phyloP scores from a whole-genome alignment of 2,797 vertebrate species.

The Danio tinwini region DNA sequence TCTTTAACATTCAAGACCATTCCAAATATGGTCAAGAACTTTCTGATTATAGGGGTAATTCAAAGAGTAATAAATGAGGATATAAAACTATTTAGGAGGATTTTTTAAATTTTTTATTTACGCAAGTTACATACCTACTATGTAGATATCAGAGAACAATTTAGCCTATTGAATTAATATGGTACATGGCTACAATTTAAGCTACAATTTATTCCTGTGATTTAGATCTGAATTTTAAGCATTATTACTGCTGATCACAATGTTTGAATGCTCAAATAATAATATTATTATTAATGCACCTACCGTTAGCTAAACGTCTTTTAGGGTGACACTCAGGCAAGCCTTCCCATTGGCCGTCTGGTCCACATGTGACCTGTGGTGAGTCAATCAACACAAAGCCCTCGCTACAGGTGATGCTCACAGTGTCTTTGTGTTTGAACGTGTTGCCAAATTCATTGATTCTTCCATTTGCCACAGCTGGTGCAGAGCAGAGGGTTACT shows the following conservation, averaged over 20 bases:
- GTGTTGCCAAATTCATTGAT: neutral
- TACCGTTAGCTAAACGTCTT: neutral
- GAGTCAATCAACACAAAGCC: neutral
- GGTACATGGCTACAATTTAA: no score
- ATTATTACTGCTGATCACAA: neutral
- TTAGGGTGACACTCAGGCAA: conserved; percentile 8
- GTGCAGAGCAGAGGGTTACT: conserved; percentile 23
- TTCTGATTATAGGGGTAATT: no score
- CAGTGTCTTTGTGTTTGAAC: neutral
- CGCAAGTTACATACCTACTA: no score
- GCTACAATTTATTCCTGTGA: neutral
- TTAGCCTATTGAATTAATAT: no score
- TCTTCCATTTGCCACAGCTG: neutral
- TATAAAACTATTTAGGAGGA: no score
- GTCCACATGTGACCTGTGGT: conserved; percentile 15
- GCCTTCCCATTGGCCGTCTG: conserved; percentile 39
- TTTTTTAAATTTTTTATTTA: no score
- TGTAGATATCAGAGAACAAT: no score
- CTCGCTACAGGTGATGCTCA: neutral
- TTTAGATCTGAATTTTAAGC: no score
- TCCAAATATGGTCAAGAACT: no score
- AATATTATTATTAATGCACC: neutral
- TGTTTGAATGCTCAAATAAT: no score
- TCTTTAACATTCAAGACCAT: no score
- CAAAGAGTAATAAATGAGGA: no score